phyloP scores from a whole-genome alignment of 1,140 invertebrate species.

The Coelopa frigida region DNA sequence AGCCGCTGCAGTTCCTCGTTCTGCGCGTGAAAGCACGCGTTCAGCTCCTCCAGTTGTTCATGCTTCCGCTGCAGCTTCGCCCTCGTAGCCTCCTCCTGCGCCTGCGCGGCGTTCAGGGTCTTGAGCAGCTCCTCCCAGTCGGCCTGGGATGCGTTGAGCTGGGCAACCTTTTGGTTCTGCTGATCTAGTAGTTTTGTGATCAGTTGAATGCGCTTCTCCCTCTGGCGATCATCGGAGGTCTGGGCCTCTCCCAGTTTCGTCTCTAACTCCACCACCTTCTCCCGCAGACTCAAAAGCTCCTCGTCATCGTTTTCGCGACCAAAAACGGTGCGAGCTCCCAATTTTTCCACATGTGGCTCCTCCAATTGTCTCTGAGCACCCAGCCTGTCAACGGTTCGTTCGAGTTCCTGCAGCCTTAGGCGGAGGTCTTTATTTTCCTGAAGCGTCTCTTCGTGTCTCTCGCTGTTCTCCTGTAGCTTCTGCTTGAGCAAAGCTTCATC shows the following conservation, averaged over 20 bases:
- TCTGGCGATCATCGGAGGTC: conserved; percentile 13
- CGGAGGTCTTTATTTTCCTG: no score
- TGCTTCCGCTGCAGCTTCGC: conserved; percentile 27
- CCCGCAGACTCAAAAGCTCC: conserved; percentile 11
- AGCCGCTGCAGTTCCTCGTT: conserved; percentile 29
- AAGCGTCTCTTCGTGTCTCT: neutral
- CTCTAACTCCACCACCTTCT: conserved; percentile 26
- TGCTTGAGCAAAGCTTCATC: no score
- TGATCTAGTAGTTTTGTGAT: conserved; percentile 25
- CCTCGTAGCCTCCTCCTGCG: conserved; percentile 24
- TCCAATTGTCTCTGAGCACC: no score
- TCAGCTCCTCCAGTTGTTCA: conserved; percentile 29
- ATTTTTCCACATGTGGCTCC: no score
- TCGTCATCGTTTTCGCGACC: neutral
- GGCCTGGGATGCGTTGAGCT: conserved; percentile 18
- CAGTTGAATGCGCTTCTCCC: conserved; percentile 23
- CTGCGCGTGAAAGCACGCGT: conserved; percentile 31
- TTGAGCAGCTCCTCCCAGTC: conserved; percentile 31
- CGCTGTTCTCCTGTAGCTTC: neutral
- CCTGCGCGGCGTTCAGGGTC: conserved; percentile 23
- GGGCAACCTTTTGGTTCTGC: conserved; percentile 32
- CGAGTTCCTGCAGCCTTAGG: no score
- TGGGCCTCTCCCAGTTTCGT: conserved; percentile 18
- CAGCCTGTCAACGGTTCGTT: no score
- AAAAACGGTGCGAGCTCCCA: no score